Evolutionary conservation across 2,797 vertebrate species (phyloP).

Genomic region (Mus caroli): DNA sequence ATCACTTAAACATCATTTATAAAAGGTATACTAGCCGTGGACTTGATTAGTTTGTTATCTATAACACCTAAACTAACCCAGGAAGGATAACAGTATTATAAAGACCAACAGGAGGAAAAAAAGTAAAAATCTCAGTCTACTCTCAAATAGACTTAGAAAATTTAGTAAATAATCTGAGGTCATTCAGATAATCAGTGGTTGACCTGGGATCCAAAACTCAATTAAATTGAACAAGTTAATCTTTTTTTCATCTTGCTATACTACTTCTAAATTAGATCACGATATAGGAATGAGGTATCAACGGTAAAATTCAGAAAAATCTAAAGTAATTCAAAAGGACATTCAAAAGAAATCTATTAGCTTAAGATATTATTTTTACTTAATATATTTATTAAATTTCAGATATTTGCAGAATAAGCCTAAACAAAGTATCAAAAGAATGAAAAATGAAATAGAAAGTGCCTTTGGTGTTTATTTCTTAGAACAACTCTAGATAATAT

Average conservation of each 20-base stretch:
- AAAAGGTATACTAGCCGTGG: not conserved
- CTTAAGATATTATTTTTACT: constrained; percentile 52
- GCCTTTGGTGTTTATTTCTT: constrained; percentile 12
- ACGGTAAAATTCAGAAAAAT: constrained; percentile 49
- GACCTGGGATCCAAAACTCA: constrained; percentile 7
- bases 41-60: not conserved
- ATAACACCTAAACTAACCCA: not conserved
- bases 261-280: constrained; percentile 48
- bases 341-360: constrained; percentile 58
- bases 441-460: not conserved
- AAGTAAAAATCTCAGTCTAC: not conserved
- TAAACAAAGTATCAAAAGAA: constrained; percentile 59
- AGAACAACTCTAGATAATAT: constrained; percentile 1
- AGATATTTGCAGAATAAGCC: constrained; percentile 67
- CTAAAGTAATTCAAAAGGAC: constrained; percentile 60
- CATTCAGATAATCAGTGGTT: not conserved
- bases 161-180: not conserved
- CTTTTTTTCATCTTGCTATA: not conserved
- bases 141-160: not conserved
- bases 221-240: not conserved
- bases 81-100: not conserved
- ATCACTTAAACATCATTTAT: not conserved
- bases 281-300: constrained; percentile 32
- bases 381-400: constrained; percentile 45
- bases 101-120: not conserved